Percentiles rank a stretch among this genome's conserved stretches.
Conservation (phyloP, 2,888 invertebrate genomes). For the Zelleria hepariella region DNA sequence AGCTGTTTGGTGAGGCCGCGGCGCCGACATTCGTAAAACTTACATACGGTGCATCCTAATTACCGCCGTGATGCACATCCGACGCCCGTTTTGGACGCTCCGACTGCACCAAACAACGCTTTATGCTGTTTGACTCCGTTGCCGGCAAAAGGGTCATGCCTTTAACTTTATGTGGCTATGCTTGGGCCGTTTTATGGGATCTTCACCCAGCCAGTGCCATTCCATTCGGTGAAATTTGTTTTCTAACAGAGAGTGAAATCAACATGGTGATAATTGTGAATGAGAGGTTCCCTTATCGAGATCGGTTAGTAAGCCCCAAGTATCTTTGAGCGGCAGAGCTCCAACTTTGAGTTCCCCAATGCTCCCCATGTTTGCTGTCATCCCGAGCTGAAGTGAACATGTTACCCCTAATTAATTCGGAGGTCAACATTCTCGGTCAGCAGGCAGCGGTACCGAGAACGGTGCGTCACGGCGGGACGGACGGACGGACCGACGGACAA, state of each 20-base stretch:
- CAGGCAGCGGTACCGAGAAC: constrained; percentile 53
- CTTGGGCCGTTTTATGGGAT: neutral
- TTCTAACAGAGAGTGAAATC: neutral
- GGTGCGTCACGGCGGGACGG: constrained; percentile 52
- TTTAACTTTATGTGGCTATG: neutral
- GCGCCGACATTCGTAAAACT: constrained; percentile 47
- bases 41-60: constrained; percentile 57
- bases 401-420: constrained; percentile 26
- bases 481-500: constrained; percentile 64
- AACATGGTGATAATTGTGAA: no score
- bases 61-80: constrained; percentile 53
- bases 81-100: constrained; percentile 15
- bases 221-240: neutral
- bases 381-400: neutral
- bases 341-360: no score
- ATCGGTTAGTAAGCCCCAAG: no score
- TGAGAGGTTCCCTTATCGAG: no score
- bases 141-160: neutral
- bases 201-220: neutral
- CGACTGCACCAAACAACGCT: neutral
- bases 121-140: neutral
- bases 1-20: constrained; percentile 46
- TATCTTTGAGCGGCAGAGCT: no score
- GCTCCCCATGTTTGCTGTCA: neutral
- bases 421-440: constrained; percentile 62